These are phyloP conservation scores for Boloria selene DNA, from an alignment of 2,888 invertebrate genomes.

Conservation along the genomic window DNA sequence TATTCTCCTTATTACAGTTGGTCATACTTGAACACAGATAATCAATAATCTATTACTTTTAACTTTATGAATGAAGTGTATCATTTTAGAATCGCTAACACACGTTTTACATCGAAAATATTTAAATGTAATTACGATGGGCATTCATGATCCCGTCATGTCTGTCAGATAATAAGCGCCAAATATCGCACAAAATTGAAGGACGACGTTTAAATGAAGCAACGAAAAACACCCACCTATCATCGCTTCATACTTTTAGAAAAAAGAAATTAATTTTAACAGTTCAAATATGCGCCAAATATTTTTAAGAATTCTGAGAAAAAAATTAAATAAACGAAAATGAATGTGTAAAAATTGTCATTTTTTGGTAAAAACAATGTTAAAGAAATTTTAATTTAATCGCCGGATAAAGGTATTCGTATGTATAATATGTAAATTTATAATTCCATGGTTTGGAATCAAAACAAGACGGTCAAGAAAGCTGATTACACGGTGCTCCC, in stretches of 20 bases:
- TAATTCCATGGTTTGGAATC: conserved; percentile 63
- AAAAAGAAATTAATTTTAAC: conserved; percentile 14
- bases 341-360: no score
- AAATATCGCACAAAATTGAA: conserved; percentile 59
- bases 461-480: conserved; percentile 77
- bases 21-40: no score
- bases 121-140: conserved; percentile 35
- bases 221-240: conserved; percentile 54
- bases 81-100: no score
- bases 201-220: conserved; percentile 53
- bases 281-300: background rate
- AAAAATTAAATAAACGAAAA: no score
- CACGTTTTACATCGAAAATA: conserved; percentile 10
- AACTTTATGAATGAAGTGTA: no score
- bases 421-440: conserved; percentile 47
- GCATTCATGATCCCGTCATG: conserved; percentile 37
- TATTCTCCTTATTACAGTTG: no score
- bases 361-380: background rate
- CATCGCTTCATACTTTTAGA: conserved; percentile 41
- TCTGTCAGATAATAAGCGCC: conserved; percentile 56
- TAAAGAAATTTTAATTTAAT: background rate
- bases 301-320: no score
- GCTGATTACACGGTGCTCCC: conserved; percentile 81
- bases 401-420: background rate
- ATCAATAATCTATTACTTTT: no score